Conservation (phyloP, 1,140 invertebrate species). For the Drosophila mayri region DNA sequence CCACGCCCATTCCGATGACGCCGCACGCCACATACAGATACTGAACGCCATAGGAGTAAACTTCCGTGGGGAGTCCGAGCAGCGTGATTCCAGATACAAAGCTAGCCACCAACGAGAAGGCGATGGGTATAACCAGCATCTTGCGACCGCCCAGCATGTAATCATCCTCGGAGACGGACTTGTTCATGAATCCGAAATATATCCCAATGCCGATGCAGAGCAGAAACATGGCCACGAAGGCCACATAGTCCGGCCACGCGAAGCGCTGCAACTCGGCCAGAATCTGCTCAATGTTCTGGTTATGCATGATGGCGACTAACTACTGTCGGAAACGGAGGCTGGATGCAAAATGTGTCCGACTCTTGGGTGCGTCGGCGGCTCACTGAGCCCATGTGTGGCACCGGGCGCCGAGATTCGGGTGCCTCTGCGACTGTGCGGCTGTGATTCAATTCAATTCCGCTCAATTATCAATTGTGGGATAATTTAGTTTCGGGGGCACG, state of each 20-base stretch:
- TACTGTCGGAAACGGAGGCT: slow-evolving; percentile 3
- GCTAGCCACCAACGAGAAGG: slow-evolving; percentile 88
- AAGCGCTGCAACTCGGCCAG: slow-evolving; percentile 85
- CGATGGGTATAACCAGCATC: slow-evolving; percentile 87
- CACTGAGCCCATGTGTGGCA: slow-evolving; percentile 56
- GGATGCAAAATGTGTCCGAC: slow-evolving; percentile 26
- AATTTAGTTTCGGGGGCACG: slow-evolving; percentile 68
- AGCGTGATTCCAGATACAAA: slow-evolving; percentile 96
- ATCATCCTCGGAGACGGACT: slow-evolving; percentile 86
- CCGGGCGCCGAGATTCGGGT: slow-evolving; percentile 46
- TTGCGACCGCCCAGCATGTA: slow-evolving; percentile 88
- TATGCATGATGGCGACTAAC: slow-evolving; percentile 65
- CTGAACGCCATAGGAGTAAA: slow-evolving; percentile 95
- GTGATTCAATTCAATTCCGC: slow-evolving; percentile 77
- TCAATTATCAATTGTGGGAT: slow-evolving; percentile 79
- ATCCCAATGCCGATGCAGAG: slow-evolving; percentile 87
- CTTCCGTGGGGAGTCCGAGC: slow-evolving; percentile 95
- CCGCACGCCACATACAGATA: slow-evolving; percentile 89
- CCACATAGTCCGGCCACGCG: slow-evolving; percentile 85
- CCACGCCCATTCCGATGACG: slow-evolving; percentile 88
- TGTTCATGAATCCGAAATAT: slow-evolving; percentile 87
- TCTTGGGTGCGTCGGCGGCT: slow-evolving; percentile 43
- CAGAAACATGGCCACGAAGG: slow-evolving; percentile 86
- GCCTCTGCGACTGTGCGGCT: slow-evolving; percentile 22
- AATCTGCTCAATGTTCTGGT: slow-evolving; percentile 86